Base-by-base conservation (phyloP, 2,888 invertebrate genomes). In the Antheraea yamamai region DNA sequence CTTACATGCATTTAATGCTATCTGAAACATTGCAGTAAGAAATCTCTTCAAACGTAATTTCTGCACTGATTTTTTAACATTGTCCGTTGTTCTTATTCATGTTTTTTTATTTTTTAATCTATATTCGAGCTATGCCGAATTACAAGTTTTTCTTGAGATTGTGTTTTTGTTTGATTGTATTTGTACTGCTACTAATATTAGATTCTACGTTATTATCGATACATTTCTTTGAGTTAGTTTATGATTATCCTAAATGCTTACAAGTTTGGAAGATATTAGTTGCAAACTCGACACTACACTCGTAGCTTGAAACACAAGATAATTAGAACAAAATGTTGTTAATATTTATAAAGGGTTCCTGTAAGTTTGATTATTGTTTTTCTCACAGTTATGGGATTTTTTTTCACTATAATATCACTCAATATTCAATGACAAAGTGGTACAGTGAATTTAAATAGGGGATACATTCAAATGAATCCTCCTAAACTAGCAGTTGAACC, bases 1-100 rank as follows among this genome's bases (percentile, higher is more conserved):
- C 78, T 78, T 75, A 76, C 79, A 82, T 76, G 76, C 81, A 82
- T 72, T 73, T 73, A 55, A 26, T 70, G 70, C 55, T 64, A 70
- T 58, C 70, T 35, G 52, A 64, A 74, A 74, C 2, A 39, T 52
- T 74, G 58, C 55, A 39, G 10, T 47, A 70, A 70, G 74, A 52
- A 23, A 14, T 30, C 39, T 66, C 30, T 66, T 26, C 64, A 30
- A 30, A 30, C 14, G 3, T 61, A 2, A 61, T 61, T 61, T 61
- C 23, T 23, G 23, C 61, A 61, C 23, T 66, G 4, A 12, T n/a
- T 8, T 58, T n/a, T 52, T 18, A 18, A 52, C 18, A 52, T 4
- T 18, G 6, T 18, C 4, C 4, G 16, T 4, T 52, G 52, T 52
- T 61, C 8, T 61, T 58, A n/a, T n/a, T 58, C 14, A 14, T 52